Evolutionary conservation across 2,113 vertebrate species (phyloP), one percentile per base, ranked within the genome.

Genomic region (Polyodon spathula): DNA sequence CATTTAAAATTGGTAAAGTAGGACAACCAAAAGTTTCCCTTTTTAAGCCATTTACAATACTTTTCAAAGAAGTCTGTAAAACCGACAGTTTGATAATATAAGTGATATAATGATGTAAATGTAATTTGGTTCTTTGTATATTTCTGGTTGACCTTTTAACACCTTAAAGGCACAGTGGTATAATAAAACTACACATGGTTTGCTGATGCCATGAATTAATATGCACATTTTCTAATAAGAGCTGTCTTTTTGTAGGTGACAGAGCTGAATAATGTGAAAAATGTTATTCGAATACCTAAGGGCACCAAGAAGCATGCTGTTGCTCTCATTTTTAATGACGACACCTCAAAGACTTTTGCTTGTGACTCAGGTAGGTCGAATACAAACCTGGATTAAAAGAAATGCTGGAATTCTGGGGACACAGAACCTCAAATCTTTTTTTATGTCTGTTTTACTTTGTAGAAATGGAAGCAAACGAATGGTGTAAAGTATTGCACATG

Each of bases 401-500:
- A 44, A 44, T 48, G 42, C 16, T 10, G 6, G 16, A 8, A 37
- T 6, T n/a, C 16, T 14, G 15, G 6, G 15, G 17, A 41, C 39
- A 4, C 15, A 16, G 37, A 12, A 27, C n/a, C n/a, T 17, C 4
- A 17, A 41, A 51, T 16, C 6, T 54, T 54, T 7, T 16, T 27
- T 44, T 2, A 1, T 27, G 5, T 2, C 27, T 10, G 44, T 55
- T 43, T 38, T 54, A 2, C 4, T 62, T 39, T 39, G 4, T 75
- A 91, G 89, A 91, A 9, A 80, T 90, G 0, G 89, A 91, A 72
- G 89, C 89, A 1, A 86, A 91, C 8, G 88, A 91, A 15, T 92
- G 89, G 88, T 90, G 85, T 70, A 91, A 90, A 68, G 83, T 88
- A 15, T 77, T 92, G 68, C 84, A 89, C 66, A 76, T 78, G 73